A percentile compares a stretch with the other conserved stretches of the same genome.
These are phyloP conservation scores for Galaxias olidus DNA, from an alignment of 2,797 vertebrate species.

Conservation along the genomic window DNA sequence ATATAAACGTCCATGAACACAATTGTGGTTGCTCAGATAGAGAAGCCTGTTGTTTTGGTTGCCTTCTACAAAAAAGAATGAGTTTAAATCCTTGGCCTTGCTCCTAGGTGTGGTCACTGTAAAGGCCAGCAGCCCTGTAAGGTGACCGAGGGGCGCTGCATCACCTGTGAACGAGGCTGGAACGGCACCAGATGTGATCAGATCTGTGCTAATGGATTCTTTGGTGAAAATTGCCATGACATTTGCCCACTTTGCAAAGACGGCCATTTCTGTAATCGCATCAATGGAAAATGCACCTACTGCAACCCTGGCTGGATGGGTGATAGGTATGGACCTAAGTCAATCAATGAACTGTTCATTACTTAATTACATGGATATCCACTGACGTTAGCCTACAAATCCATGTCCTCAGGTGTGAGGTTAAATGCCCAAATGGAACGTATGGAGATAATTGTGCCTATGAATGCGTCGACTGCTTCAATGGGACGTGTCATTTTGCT, in stretches of 20 bases:
- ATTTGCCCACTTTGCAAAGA: slow-evolving; percentile 85
- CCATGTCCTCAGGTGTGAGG: slow-evolving; percentile 72
- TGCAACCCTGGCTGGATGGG: slow-evolving; percentile 89
- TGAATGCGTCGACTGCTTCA: slow-evolving; percentile 83
- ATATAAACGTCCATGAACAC: too few species aligned
- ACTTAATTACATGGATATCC: neutral
- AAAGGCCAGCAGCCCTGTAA: slow-evolving; percentile 87
- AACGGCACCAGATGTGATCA: slow-evolving; percentile 88
- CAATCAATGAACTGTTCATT: too few species aligned
- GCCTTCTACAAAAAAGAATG: too few species aligned
- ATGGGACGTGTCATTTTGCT: slow-evolving; percentile 83
- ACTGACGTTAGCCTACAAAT: too few species aligned
- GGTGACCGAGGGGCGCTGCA: slow-evolving; percentile 82
- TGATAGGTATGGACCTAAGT: slow-evolving; percentile 79
- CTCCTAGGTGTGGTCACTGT: slow-evolving; percentile 83
- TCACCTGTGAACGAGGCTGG: slow-evolving; percentile 86
- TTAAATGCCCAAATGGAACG: slow-evolving; percentile 82
- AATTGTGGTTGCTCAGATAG: too few species aligned
- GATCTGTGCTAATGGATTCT: slow-evolving; percentile 78
- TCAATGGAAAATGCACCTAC: slow-evolving; percentile 84
- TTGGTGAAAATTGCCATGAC: slow-evolving; percentile 81
- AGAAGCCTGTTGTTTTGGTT: neutral
- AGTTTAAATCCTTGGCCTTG: too few species aligned
- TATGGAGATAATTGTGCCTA: slow-evolving; percentile 86
- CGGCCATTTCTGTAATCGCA: slow-evolving; percentile 84